phyloP scores from a whole-genome alignment of 2,797 vertebrate genomes.

The Sebastes taczanowskii region DNA sequence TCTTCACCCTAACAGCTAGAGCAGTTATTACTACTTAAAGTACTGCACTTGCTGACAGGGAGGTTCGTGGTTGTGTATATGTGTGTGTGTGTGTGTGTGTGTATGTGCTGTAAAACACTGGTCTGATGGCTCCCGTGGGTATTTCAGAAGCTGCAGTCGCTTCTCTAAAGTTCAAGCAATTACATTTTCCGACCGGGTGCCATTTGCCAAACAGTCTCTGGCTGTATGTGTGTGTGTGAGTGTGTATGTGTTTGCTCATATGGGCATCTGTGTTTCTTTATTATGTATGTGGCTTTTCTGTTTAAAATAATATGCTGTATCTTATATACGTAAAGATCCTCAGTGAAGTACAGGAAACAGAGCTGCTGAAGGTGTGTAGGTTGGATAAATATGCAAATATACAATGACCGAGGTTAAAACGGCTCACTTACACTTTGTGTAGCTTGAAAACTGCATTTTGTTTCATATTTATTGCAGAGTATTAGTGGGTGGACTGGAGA shows the following conservation, averaged over 20 bases:
- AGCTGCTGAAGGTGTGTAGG: not conserved
- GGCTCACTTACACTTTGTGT: not conserved
- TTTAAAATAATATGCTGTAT: not conserved
- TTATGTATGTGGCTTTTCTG: constrained; percentile 14
- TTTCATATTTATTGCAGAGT: not conserved
- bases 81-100: constrained; percentile 16
- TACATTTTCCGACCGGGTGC: constrained; percentile 72
- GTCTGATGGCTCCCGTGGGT: constrained; percentile 72
- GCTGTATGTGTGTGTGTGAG: constrained; percentile 35
- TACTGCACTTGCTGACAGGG: constrained; percentile 71
- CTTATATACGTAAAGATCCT: not conserved
- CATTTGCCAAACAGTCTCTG: constrained; percentile 68
- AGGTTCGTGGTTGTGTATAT: constrained; percentile 46
- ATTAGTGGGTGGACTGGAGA: not conserved
- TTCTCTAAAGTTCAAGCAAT: constrained; percentile 80
- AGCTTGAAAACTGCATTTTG: not conserved
- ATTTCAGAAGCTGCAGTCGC: constrained; percentile 70
- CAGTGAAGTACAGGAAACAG: not conserved
- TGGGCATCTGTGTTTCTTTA: constrained; percentile 29
- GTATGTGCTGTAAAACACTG: constrained; percentile 62
- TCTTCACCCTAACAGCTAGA: constrained; percentile 62
- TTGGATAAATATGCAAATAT: constrained; percentile 26
- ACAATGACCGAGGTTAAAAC: not conserved
- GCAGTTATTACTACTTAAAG: constrained; percentile 72
- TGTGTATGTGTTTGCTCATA: constrained; percentile 36